Evolutionary conservation across 2,797 vertebrate species (phyloP), one percentile per base, ranked within the genome.

Genomic region (Otolemur crassicaudatus): DNA sequence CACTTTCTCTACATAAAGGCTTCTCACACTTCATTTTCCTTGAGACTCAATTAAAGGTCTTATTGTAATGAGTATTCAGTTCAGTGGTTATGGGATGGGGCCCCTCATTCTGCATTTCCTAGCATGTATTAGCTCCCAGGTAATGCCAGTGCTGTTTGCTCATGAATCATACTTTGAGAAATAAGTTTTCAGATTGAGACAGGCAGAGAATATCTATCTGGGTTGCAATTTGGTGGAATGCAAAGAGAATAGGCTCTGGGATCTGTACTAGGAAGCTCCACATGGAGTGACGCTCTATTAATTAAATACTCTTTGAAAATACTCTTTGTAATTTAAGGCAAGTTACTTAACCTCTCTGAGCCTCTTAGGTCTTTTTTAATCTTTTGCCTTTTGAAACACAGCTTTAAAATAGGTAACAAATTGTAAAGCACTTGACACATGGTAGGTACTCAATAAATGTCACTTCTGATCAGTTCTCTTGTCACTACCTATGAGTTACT

Each of bases 371-470:
- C 19, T 63, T 65, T 85, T 69, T 61, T 27, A 20, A 11, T 60
- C 19, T n/a, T 56, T 90, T 92, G 27, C 77, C 20, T 81, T 87
- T 56, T 20, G 23, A 89, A 96, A 80, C n/a, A 75, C 23, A 89
- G 37, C 16, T 60, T 84, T 60, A 87, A 46, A 65, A 46, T 46
- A 80, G 4, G 11, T 22, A 69, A 77, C 37, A 86, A 90, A 69
- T 61, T 76, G n/a, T 63, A 82, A 86, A 76, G 67, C 16, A 34
- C 16, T 27, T 70, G 43, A 63, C 60, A 34, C n/a, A 84, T 37
- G 79, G 22, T 84, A 58, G 27, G 34, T 72, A 29, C 60, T 82
- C 53, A 82, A n/a, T 75, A 90, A 70, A 76, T 81, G 53, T 86
- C 31, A 60, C 12, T 76, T 75, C 34, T 60, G 79, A 85, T 91